Evolutionary conservation across 1,140 invertebrate species (phyloP), one percentile per base, ranked within the genome.

Genomic region (Drusus annulatus): DNA sequence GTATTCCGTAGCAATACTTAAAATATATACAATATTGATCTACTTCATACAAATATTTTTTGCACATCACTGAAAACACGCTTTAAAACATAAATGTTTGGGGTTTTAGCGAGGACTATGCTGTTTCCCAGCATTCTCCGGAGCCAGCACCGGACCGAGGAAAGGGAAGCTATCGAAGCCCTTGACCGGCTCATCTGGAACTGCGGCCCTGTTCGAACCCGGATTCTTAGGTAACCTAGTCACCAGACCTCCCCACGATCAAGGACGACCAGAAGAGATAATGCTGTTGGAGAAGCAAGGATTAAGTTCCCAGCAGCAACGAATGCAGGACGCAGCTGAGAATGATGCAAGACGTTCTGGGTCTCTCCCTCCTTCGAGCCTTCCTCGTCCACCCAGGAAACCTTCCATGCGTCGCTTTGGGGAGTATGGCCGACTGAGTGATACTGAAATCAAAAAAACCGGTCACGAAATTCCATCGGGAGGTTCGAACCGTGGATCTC

Each of bases 111-210:
- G 94, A 86, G 94, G 93, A 86, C 92, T 95, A 87, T 95, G 94
- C 93, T 96, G 94, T 93, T 95, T 95, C 93, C 94, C 95, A 91
- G 94, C 94, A 93, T 93, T 95, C 93, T 90, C 93, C 94, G 93
- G 95, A 94, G 91, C 93, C 93, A 91, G 94, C 93, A 90, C 93
- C 94, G 86, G 93, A 92, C 91, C 93, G 91, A 90, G 94, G 94
- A 94, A 95, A 92, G 93, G 93, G 92, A 94, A 94, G 93, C 91
- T 94, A 91, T 90, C 94, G 93, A 92, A 95, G 90, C 92, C 93
- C 94, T 86, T 96, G 90, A 93, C 94, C 91, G 91, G 94, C 92
- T 91, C 95, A 86, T 92, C 88, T 23, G 86, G 86, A 0, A 86
- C 84, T 4, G 91, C 91, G 68, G 89, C 90, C 8, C 90, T 91